Evolutionary conservation across 2,888 invertebrate species (phyloP).

Genomic region (Scaptomyza parva): DNA sequence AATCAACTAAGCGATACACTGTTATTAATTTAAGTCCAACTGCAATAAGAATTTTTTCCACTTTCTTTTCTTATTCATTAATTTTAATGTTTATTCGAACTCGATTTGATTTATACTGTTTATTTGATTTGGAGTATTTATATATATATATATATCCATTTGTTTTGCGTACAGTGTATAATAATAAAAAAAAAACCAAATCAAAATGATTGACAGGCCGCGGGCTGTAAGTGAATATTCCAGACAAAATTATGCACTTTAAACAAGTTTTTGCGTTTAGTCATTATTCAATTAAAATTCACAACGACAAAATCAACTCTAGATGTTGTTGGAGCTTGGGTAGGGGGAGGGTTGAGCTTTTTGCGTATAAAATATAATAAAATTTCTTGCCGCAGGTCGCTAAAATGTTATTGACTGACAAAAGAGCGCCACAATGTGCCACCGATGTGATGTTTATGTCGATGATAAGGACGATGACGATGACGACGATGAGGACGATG

Average conservation of each 20-base stretch:
- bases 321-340: neutral
- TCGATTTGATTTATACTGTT: neutral
- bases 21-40: neutral
- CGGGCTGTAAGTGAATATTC: constrained; percentile 39
- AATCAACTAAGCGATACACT: neutral
- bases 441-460: constrained; percentile 24
- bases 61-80: no score
- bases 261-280: constrained; percentile 64
- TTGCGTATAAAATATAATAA: constrained; percentile 46
- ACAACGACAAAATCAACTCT: constrained; percentile 19
- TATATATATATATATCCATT: neutral
- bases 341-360: constrained; percentile 14
- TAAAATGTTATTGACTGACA: constrained; percentile 58
- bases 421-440: constrained; percentile 40
- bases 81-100: neutral
- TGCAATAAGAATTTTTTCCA: no score
- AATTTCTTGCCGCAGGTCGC: constrained; percentile 32
- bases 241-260: constrained; percentile 61
- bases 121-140: no score
- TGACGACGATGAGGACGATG: constrained; percentile 11
- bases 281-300: constrained; percentile 70
- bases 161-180: neutral
- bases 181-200: constrained; percentile 18
- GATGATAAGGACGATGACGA: constrained; percentile 7
- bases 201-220: constrained; percentile 54